These are phyloP conservation scores for Isurus oxyrinchus DNA, from an alignment of 2,113 vertebrate species.

Conservation along the genomic window DNA sequence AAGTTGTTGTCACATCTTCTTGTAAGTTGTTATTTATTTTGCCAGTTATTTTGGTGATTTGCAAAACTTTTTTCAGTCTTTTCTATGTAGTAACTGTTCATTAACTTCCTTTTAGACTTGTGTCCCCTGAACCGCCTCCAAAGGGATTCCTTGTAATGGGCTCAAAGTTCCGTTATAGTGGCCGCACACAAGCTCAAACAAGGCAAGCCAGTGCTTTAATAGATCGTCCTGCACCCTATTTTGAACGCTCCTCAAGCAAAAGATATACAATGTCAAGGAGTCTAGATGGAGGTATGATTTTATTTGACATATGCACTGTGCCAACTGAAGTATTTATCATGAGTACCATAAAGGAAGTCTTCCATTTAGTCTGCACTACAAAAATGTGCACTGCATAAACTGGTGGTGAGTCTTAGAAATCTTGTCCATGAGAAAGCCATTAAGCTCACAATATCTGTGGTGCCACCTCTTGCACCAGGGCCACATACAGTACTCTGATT, in stretches of 20 bases:
- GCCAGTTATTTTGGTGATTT: neutral
- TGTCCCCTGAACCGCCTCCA: slow-evolving; percentile 90
- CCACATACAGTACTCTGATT: neutral
- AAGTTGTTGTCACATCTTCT: neutral
- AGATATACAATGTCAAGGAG: slow-evolving; percentile 92
- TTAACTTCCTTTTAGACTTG: slow-evolving; percentile 61
- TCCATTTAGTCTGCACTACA: neutral
- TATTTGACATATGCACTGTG: neutral
- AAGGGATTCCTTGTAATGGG: slow-evolving; percentile 98
- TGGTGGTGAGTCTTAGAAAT: neutral
- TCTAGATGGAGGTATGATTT: slow-evolving; percentile 80
- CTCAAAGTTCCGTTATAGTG: slow-evolving; percentile 96
- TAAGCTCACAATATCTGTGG: neutral
- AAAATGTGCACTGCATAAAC: neutral
- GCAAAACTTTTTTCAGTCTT: neutral
- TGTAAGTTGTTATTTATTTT: neutral
- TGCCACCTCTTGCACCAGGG: neutral
- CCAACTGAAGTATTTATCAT: neutral
- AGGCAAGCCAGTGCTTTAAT: slow-evolving; percentile 94
- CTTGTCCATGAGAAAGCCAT: neutral
- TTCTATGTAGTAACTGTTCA: neutral
- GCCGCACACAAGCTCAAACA: slow-evolving; percentile 91
- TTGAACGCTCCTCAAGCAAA: slow-evolving; percentile 91
- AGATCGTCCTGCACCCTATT: slow-evolving; percentile 87
- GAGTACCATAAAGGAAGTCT: neutral